A percentile compares a stretch with the other conserved stretches of the same genome.
Evolutionary conservation across 2,888 invertebrate species (phyloP).

Genomic region (Aporophyla lueneburgensis): DNA sequence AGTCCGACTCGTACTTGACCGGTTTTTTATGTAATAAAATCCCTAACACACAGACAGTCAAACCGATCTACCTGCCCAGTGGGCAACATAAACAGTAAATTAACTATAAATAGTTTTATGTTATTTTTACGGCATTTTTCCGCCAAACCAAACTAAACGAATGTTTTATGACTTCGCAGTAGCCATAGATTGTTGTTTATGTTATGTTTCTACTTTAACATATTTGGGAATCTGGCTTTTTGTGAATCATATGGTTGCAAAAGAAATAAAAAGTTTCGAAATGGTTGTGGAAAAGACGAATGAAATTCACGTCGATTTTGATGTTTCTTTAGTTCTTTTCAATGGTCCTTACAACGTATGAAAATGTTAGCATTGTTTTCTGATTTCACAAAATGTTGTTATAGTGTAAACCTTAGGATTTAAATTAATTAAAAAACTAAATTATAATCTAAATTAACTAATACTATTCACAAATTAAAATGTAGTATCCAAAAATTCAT

Average conservation of each 20-base stretch:
- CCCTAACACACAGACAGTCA: not conserved
- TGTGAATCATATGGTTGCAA: not conserved
- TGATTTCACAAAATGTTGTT: too few species aligned
- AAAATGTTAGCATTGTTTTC: too few species aligned
- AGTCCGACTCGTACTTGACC: too few species aligned
- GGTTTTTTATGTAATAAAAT: slow-evolving; percentile 18
- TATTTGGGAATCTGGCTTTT: slow-evolving; percentile 29
- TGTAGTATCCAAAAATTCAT: too few species aligned
- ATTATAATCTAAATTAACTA: too few species aligned
- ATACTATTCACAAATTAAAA: too few species aligned
- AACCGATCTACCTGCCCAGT: slow-evolving; percentile 22
- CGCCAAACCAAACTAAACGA: slow-evolving; percentile 43
- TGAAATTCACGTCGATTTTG: not conserved
- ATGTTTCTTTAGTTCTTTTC: not conserved
- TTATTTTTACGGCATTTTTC: slow-evolving; percentile 37
- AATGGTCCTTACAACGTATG: too few species aligned
- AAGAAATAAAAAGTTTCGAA: not conserved
- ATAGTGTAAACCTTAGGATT: too few species aligned
- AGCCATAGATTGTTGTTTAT: slow-evolving; percentile 19
- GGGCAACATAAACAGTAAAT: slow-evolving; percentile 45
- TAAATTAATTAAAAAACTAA: too few species aligned
- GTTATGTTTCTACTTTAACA: slow-evolving; percentile 24
- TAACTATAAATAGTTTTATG: slow-evolving; percentile 48
- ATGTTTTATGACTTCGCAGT: slow-evolving; percentile 51
- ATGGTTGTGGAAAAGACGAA: not conserved